Base-by-base conservation (phyloP, 2,888 invertebrate genomes). In the Pandemis heparana region DNA sequence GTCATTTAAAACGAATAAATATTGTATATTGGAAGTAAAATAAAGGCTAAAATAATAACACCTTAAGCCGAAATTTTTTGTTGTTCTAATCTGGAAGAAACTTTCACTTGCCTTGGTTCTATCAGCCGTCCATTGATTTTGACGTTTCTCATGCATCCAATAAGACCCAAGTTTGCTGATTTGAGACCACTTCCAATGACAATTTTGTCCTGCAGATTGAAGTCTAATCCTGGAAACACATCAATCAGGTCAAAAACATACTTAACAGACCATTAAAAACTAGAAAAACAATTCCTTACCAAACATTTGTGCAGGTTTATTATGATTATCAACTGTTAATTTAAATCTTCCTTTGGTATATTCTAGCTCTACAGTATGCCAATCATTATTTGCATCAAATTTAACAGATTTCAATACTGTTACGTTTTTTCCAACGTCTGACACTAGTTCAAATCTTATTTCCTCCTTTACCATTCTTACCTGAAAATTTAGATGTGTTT, bases 121-220 rank as follows among this genome's bases (percentile, higher is more conserved):
- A 98, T 96, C 67, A 96, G 94, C 75, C 96, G 95, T 12, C 97
- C 97, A 85, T 99, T 98, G 75, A 99, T 97, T 86, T 96, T 96
- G 75, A 99, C 97, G 83, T 98, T 97, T 77, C 98, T 95, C 96
- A 99, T 97, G 86, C 99, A 99, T 39, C 99, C 99, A 66, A 98
- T 97, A 70, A 99, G 94, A 5, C 98, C 98, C 85, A 95, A 90
- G 80, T 96, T 96, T 14, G 95, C 95, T 43, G 95, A 96, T 87
- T 96, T 96, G 18, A 97, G 95, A 61, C 98, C 97, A 83, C 97
- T 97, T 72, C 97, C 98, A 78, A 97, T 97, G 74, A 97, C 96
- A 76, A 97, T 96, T 86, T 96, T 96, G 84, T 96, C 96, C 81
- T 96, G 96, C 14, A 97, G 91, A 82, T 96, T 95, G 80, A 97